phyloP scores from a whole-genome alignment of 2,113 vertebrate genomes.

The Xyliphius kryptos region DNA sequence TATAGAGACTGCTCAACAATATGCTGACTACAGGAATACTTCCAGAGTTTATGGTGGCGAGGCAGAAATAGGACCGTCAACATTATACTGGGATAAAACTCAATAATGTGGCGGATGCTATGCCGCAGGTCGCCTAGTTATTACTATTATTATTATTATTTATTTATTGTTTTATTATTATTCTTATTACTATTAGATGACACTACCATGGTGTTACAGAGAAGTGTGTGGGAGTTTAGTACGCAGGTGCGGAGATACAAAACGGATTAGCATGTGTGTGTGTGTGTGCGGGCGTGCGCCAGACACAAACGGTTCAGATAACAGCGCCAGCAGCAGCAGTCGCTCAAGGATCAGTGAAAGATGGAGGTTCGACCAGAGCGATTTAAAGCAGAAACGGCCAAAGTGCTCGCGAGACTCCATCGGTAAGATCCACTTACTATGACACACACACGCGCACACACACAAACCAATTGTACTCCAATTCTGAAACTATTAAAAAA shows the following conservation, averaged over 20 bases:
- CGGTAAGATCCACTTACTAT: conserved; percentile 5
- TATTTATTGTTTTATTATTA: no score
- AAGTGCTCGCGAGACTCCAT: conserved; percentile 27
- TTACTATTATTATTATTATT: not conserved
- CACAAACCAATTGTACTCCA: no score
- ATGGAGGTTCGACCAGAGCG: conserved; percentile 38
- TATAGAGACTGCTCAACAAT: no score
- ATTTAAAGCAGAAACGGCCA: conserved; percentile 29
- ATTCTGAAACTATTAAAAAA: no score
- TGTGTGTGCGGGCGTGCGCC: not conserved
- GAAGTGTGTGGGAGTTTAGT: not conserved
- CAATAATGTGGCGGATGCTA: no score
- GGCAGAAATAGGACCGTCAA: no score
- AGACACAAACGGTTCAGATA: not conserved
- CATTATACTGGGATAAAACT: no score
- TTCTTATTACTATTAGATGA: not conserved
- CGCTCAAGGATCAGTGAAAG: conserved; percentile 3
- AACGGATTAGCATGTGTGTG: not conserved
- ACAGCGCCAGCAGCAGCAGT: conserved; percentile 6
- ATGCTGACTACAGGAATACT: no score
- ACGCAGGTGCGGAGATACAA: not conserved
- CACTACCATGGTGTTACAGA: not conserved
- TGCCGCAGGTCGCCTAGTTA: no score
- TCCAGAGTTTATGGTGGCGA: no score
- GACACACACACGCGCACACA: not conserved